Evolutionary conservation across 2,888 invertebrate genomes (phyloP).

Genomic region (Alitta virens): DNA sequence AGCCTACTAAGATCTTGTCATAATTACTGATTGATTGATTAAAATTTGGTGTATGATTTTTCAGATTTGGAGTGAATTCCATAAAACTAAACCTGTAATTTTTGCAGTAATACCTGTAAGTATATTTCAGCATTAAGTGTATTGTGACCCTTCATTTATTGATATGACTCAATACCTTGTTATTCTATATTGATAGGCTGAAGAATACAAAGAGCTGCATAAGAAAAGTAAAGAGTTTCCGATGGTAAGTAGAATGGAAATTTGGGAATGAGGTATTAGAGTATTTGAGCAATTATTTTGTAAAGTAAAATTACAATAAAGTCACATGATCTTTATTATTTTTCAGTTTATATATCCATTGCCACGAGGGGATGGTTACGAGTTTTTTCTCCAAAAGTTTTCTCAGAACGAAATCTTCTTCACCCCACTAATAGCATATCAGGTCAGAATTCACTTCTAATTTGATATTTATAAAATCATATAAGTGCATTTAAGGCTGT

Average conservation of each 20-base stretch:
- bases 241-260: slow-evolving; percentile 33
- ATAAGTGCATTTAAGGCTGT: too few species aligned
- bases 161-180: too few species aligned
- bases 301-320: not conserved
- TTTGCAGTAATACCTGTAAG: slow-evolving; percentile 48
- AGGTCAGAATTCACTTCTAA: too few species aligned
- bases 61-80: slow-evolving; percentile 50
- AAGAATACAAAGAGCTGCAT: slow-evolving; percentile 40
- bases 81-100: slow-evolving; percentile 46
- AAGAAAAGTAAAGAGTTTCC: slow-evolving; percentile 39
- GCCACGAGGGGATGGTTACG: slow-evolving; percentile 49
- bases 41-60: slow-evolving; percentile 11
- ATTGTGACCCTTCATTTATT: too few species aligned
- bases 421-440: slow-evolving; percentile 47
- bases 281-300: not conserved
- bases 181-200: slow-evolving; percentile 30
- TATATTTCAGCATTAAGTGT: not conserved
- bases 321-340: not conserved
- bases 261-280: not conserved
- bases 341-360: slow-evolving; percentile 53
- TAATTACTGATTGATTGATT: too few species aligned
- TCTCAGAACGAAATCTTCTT: slow-evolving; percentile 47
- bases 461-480: too few species aligned
- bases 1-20: too few species aligned
- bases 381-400: slow-evolving; percentile 50